phyloP scores from a whole-genome alignment of 1,140 invertebrate species.

The Tachypleus tridentatus region DNA sequence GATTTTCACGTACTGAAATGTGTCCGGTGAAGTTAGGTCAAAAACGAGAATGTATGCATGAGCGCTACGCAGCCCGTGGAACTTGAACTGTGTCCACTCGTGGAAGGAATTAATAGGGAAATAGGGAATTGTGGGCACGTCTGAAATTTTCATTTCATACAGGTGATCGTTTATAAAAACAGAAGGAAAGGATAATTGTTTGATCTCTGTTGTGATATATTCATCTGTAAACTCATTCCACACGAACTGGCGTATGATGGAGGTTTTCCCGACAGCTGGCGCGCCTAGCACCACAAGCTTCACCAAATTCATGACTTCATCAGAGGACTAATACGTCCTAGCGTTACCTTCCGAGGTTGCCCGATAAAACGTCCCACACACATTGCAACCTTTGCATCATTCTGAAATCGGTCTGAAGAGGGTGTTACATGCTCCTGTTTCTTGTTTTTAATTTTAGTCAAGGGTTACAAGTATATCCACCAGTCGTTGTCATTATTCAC shows the following conservation, averaged over 20 bases:
- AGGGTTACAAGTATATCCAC: too few relatives aligned
- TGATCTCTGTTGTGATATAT: conserved; percentile 58
- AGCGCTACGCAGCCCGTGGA: conserved; percentile 56
- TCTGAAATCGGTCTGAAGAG: too few relatives aligned
- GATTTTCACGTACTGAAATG: conserved; percentile 72
- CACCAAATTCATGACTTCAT: conserved; percentile 30
- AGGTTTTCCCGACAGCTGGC: conserved; percentile 39
- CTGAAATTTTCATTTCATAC: conserved; percentile 73
- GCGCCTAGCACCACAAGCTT: conserved; percentile 40
- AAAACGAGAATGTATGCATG: conserved; percentile 86
- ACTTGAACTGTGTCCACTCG: conserved; percentile 72
- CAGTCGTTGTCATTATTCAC: too few relatives aligned
- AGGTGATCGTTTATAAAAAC: conserved; percentile 72
- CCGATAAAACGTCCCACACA: too few relatives aligned
- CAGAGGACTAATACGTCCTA: too few relatives aligned
- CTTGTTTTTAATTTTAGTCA: too few relatives aligned
- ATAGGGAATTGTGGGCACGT: conserved; percentile 70
- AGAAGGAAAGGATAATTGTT: conserved; percentile 58
- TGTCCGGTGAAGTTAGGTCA: conserved; percentile 79
- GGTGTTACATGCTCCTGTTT: too few relatives aligned
- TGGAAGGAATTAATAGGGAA: conserved; percentile 51
- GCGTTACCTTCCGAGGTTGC: too few relatives aligned
- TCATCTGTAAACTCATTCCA: conserved; percentile 69
- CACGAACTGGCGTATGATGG: conserved; percentile 65
- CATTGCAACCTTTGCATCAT: too few relatives aligned